These are phyloP conservation scores for Lepidocolaptes lacrymiger DNA, from an alignment of 2,797 vertebrate genomes.

Conservation along the genomic window DNA sequence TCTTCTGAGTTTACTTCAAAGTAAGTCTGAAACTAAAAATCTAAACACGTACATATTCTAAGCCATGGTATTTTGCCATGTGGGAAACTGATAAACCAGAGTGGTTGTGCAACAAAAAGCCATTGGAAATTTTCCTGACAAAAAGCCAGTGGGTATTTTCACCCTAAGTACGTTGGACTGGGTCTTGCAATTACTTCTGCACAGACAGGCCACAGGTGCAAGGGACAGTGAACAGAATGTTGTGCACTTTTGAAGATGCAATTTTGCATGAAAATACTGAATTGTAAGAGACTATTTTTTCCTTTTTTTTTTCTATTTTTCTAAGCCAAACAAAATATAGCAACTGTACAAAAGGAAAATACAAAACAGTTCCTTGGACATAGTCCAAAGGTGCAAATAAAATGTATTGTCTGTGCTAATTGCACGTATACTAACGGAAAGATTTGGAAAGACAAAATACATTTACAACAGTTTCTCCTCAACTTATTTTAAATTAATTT, in stretches of 20 bases:
- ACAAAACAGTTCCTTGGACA: not conserved
- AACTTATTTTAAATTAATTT: not conserved
- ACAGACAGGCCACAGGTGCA: not conserved
- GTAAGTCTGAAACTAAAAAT: not conserved
- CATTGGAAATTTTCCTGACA: not conserved
- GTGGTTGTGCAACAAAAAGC: not conserved
- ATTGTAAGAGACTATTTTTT: not conserved
- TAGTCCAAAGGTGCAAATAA: not conserved
- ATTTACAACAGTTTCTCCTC: not conserved
- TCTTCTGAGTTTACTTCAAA: not conserved
- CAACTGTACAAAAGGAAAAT: not conserved
- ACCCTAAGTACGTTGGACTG: not conserved
- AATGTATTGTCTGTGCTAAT: not conserved
- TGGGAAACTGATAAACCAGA: not conserved
- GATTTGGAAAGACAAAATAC: not conserved
- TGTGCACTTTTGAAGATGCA: not conserved
- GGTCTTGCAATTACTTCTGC: not conserved
- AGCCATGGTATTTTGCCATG: not conserved
- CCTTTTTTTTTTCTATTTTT: not conserved
- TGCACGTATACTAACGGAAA: not conserved
- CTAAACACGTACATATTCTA: not conserved
- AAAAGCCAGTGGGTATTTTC: not conserved
- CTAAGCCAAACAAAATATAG: not conserved
- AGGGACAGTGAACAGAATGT: not conserved
- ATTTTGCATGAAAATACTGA: conserved; percentile 6